These are phyloP conservation scores for Nyctibius grandis DNA, from an alignment of 2,797 vertebrate genomes.

Conservation along the genomic window DNA sequence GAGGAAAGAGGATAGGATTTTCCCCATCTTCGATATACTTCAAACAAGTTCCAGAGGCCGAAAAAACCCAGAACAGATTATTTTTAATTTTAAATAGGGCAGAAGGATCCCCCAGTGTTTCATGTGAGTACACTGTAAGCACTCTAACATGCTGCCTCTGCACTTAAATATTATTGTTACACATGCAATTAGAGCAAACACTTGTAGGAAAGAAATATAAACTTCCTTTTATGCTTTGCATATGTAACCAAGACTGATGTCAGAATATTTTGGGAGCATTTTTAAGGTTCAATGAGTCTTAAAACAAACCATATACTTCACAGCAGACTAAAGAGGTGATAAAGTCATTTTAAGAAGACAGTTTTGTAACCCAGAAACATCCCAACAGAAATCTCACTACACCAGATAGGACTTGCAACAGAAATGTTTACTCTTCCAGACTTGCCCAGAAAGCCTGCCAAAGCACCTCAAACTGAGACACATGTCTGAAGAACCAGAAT, in stretches of 20 bases:
- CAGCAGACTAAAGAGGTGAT: not conserved
- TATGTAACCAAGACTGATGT: not conserved
- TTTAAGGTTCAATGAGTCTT: not conserved
- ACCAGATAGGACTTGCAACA: fast-evolving
- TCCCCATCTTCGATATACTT: not conserved
- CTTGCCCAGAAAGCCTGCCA: not conserved
- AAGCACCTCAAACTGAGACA: not conserved
- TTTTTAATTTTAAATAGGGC: not conserved
- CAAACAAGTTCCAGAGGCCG: not conserved
- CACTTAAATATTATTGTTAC: not conserved
- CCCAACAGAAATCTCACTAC: not conserved
- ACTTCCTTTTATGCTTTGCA: not conserved
- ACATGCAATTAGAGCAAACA: not conserved
- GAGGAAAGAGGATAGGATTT: not conserved
- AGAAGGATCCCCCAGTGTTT: not conserved
- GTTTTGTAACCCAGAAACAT: not conserved
- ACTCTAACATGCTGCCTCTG: not conserved
- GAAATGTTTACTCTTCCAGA: not conserved
- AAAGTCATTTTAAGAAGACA: not conserved
- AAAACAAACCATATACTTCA: not conserved
- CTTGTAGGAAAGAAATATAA: not conserved
- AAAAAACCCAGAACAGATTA: not conserved
- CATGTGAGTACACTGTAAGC: not conserved
- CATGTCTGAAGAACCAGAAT: not conserved
- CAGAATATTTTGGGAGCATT: not conserved